Percentiles rank a stretch among this genome's conserved stretches.
phyloP scores from a whole-genome alignment of 2,797 vertebrate species.

The Adelosebastes latens region DNA sequence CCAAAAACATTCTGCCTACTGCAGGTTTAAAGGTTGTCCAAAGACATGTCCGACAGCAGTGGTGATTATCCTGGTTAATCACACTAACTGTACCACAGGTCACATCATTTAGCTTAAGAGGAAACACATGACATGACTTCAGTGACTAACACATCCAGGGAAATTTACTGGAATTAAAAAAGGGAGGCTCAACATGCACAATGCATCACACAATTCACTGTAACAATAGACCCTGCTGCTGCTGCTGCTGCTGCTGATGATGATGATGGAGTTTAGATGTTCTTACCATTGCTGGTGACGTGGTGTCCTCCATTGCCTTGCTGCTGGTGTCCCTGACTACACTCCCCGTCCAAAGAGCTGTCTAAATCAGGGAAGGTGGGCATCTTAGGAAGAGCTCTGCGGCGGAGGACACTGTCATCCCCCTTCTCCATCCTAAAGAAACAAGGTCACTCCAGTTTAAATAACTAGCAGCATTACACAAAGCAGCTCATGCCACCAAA shows the following conservation, averaged over 20 bases:
- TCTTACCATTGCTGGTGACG: constrained; percentile 73
- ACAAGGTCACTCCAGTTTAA: background rate
- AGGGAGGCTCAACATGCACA: background rate
- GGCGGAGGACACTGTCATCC: constrained; percentile 31
- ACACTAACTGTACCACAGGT: background rate
- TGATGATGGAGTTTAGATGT: background rate
- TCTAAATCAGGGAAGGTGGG: constrained; percentile 37
- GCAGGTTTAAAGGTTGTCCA: too few relatives aligned
- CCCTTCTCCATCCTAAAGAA: constrained; percentile 72
- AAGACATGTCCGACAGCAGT: too few relatives aligned
- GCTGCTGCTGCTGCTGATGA: background rate
- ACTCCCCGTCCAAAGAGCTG: constrained; percentile 17
- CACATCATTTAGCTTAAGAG: background rate
- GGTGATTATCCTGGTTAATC: background rate
- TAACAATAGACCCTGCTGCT: background rate
- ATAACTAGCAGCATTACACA: background rate
- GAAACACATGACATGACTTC: background rate
- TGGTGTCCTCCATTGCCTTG: constrained; percentile 44
- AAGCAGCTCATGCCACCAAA: background rate
- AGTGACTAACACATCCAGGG: background rate
- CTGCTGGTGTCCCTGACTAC: constrained; percentile 15
- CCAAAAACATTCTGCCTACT: too few relatives aligned
- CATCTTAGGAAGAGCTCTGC: constrained; percentile 27
- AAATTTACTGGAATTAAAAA: background rate
- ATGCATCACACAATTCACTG: background rate